Conservation (phyloP, 2,888 invertebrate genomes). For the Pheosia tremula region DNA sequence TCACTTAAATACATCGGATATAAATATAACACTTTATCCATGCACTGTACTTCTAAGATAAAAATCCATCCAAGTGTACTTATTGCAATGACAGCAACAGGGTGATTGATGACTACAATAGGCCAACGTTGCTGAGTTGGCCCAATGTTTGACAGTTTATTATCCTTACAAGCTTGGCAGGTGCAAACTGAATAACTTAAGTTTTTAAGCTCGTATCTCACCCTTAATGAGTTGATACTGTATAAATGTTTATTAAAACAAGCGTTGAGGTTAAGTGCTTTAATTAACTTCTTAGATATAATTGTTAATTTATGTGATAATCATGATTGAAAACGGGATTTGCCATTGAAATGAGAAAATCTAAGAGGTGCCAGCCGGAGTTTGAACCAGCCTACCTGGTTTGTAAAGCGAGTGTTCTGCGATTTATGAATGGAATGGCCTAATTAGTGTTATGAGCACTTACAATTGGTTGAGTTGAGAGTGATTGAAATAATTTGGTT, state of each 20-base stretch:
- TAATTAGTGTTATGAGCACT: too few species aligned
- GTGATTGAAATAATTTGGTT: too few species aligned
- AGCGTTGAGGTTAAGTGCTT: constrained; percentile 10
- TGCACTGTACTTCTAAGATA: constrained; percentile 11
- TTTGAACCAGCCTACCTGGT: too few species aligned
- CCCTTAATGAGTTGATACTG: constrained; percentile 19
- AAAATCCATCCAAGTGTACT: constrained; percentile 17
- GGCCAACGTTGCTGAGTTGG: constrained; percentile 13
- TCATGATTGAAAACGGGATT: too few species aligned
- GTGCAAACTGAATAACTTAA: constrained; percentile 17
- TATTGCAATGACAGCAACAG: constrained; percentile 16
- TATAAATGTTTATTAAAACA: constrained; percentile 21
- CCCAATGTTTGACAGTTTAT: constrained; percentile 12
- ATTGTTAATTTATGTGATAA: too few species aligned
- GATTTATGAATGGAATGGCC: too few species aligned
- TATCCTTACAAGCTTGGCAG: constrained; percentile 11
- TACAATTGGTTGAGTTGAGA: too few species aligned
- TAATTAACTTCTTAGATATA: constrained; percentile 34
- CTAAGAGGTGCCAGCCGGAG: too few species aligned
- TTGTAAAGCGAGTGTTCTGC: too few species aligned
- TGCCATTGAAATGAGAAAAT: too few species aligned
- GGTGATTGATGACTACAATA: constrained; percentile 21
- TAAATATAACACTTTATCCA: constrained; percentile 2
- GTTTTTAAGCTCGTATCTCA: constrained; percentile 20
- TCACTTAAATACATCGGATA: neutral